Evolutionary conservation across 2,888 invertebrate species (phyloP).

Genomic region (Drosophila quinaria): DNA sequence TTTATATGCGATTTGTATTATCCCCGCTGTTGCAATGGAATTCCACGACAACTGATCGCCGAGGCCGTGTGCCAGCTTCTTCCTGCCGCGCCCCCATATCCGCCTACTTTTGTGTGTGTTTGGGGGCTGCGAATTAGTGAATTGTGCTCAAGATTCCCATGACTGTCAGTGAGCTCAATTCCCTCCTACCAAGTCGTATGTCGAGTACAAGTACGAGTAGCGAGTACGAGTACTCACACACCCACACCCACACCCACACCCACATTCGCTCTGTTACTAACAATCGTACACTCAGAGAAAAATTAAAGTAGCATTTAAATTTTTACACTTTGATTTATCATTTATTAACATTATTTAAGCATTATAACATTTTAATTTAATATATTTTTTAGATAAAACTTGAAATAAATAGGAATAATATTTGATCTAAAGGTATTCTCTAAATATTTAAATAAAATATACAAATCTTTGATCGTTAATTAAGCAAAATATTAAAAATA

Average conservation of each 20-base stretch:
- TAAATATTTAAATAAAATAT: no score
- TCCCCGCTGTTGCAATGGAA: constrained; percentile 44
- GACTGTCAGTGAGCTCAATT: constrained; percentile 62
- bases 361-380: no score
- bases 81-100: constrained; percentile 37
- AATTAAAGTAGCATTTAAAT: no score
- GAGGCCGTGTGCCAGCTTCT: constrained; percentile 49
- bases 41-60: constrained; percentile 68
- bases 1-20: constrained; percentile 73
- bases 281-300: constrained; percentile 1
- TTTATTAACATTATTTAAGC: no score
- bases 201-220: constrained; percentile 7
- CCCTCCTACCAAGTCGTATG: constrained; percentile 4
- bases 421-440: no score
- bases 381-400: no score
- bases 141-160: constrained; percentile 70
- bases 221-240: not conserved
- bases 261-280: not conserved
- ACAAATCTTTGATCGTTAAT: no score
- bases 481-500: no score
- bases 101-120: not conserved
- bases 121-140: constrained; percentile 67
- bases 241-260: not conserved
- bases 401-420: no score
- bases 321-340: no score